phyloP scores from a whole-genome alignment of 2,113 vertebrate species.

The Sturnus vulgaris region DNA sequence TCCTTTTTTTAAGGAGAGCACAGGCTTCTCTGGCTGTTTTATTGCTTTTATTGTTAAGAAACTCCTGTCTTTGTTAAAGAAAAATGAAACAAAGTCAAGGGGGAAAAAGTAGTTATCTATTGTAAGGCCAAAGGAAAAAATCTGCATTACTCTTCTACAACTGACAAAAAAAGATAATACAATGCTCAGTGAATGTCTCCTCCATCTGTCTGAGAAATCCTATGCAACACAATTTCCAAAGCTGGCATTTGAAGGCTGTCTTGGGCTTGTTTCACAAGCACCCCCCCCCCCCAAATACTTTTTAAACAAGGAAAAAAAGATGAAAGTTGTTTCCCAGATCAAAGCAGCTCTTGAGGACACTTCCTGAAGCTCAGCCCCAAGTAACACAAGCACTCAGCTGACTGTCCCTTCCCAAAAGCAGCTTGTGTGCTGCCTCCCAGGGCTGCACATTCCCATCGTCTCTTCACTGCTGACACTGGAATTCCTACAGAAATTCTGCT shows the following conservation, averaged over 20 bases:
- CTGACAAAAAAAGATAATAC: not conserved
- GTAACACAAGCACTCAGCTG: not conserved
- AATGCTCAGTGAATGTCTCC: not conserved
- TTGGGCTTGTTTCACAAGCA: not conserved
- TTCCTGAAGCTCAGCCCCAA: not conserved
- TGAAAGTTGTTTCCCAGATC: not conserved
- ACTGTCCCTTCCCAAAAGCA: not conserved
- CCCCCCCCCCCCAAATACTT: not conserved
- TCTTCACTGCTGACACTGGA: not conserved
- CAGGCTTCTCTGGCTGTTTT: not conserved
- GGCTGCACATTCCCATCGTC: accelerated
- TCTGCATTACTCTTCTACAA: not conserved
- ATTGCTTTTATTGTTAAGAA: not conserved
- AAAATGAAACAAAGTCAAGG: not conserved
- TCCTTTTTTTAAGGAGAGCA: not conserved
- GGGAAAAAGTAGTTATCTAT: not conserved
- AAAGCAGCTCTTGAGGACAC: not conserved
- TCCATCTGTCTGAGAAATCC: not conserved
- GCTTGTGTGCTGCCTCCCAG: not conserved
- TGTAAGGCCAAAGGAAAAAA: not conserved
- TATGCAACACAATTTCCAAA: not conserved
- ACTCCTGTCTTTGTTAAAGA: not conserved
- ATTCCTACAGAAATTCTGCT: not conserved
- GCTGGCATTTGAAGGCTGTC: not conserved
- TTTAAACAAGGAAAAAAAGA: not conserved